A percentile compares a stretch with the other conserved stretches of the same genome.
These are phyloP conservation scores for Plebejus anna DNA, from an alignment of 2,888 invertebrate species.

Conservation along the genomic window DNA sequence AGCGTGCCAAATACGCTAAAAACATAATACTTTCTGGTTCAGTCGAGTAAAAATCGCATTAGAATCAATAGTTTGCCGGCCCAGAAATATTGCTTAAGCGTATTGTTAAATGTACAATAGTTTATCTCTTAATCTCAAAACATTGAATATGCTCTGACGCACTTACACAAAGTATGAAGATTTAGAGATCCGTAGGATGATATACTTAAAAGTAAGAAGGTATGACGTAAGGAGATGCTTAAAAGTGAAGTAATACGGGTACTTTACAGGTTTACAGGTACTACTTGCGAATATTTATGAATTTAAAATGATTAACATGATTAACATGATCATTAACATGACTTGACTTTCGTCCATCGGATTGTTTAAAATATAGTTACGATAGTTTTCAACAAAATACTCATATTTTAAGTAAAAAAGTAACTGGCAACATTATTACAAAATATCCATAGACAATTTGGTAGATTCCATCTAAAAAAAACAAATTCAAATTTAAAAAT, in stretches of 20 bases:
- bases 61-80: background rate
- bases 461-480: background rate
- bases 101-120: conserved; percentile 4
- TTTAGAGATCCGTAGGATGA: conserved; percentile 29
- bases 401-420: background rate
- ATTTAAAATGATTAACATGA: too few species aligned
- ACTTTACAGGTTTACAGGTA: too few species aligned
- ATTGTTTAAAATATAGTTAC: background rate
- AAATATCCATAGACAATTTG: background rate
- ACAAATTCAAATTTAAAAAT: background rate
- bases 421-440: background rate
- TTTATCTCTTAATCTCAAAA: conserved; percentile 41
- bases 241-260: background rate
- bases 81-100: background rate
- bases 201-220: too few species aligned
- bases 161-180: conserved; percentile 38
- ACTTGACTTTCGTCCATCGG: background rate
- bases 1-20: background rate
- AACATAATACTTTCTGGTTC: background rate
- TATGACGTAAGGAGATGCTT: too few species aligned
- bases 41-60: background rate
- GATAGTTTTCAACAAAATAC: background rate
- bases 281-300: too few species aligned
- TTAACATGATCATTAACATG: too few species aligned
- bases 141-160: conserved; percentile 47